Conservation (phyloP, 92 coral and sea anemone species). For the Scolanthus callimorphus region DNA sequence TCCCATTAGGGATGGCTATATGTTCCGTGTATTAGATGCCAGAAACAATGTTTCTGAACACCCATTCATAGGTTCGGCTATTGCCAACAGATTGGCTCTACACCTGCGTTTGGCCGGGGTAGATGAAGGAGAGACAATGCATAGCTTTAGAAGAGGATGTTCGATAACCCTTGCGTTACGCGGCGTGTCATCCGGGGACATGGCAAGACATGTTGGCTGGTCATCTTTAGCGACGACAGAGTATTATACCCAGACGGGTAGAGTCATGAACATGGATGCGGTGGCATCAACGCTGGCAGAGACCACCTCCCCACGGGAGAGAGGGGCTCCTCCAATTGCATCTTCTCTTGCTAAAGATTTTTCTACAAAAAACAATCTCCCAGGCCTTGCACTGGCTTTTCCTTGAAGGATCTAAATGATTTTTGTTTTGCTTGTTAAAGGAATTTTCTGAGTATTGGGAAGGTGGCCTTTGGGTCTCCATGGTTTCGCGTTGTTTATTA, state of each 20-base stretch:
- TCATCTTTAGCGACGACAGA: neutral
- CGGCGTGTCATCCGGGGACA: conserved; percentile 11
- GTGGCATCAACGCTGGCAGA: too few species aligned
- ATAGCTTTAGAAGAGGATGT: conserved; percentile 30
- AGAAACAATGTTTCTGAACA: neutral
- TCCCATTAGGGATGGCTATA: neutral
- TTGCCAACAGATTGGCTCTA: neutral
- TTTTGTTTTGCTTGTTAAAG: too few species aligned
- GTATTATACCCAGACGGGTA: neutral
- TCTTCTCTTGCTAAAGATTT: too few species aligned
- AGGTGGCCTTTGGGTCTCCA: too few species aligned
- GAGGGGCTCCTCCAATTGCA: too few species aligned
- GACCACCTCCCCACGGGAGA: too few species aligned
- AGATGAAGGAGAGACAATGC: conserved; percentile 1
- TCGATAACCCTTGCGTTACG: conserved; percentile 15
- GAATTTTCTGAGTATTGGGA: too few species aligned
- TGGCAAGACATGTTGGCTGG: conserved; percentile 35
- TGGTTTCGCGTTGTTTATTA: too few species aligned
- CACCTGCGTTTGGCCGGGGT: neutral
- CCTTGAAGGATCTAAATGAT: too few species aligned
- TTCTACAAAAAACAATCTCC: too few species aligned
- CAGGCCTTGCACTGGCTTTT: too few species aligned
- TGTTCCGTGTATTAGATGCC: neutral
- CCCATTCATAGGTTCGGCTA: neutral
- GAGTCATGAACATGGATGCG: conserved; percentile 14